phyloP scores from a whole-genome alignment of 2,888 invertebrate species.

The Euproctis similis region DNA sequence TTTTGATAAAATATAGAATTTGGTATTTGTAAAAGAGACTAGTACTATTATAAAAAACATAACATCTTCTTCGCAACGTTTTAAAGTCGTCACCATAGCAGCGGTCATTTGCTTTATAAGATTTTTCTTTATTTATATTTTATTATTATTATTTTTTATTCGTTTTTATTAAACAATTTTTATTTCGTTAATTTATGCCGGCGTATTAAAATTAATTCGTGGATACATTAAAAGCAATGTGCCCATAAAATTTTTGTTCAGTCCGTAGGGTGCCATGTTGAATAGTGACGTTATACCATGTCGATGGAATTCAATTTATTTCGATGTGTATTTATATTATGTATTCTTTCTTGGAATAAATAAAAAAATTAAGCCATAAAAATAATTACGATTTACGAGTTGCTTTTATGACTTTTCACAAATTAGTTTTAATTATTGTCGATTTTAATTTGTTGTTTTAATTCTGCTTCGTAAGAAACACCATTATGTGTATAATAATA shows the following conservation, averaged over 20 bases:
- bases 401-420: constrained; percentile 1
- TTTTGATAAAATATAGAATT: no score
- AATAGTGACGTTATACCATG: constrained; percentile 33
- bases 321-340: constrained; percentile 10
- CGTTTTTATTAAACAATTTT: constrained; percentile 22
- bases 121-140: constrained; percentile 12
- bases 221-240: constrained; percentile 35
- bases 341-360: constrained; percentile 9
- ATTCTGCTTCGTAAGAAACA: no score
- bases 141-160: constrained; percentile 21
- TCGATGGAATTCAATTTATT: constrained; percentile 21
- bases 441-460: constrained; percentile 1
- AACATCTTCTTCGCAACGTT: constrained; percentile 7
- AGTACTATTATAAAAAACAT: no score
- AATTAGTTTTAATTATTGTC: constrained; percentile 2
- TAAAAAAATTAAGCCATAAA: constrained; percentile 14
- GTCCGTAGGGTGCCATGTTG: constrained; percentile 33
- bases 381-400: constrained; percentile 6
- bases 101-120: constrained; percentile 17
- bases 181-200: constrained; percentile 27
- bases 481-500: no score
- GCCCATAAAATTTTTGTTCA: constrained; percentile 45
- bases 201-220: constrained; percentile 24
- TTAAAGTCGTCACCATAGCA: constrained; percentile 1
- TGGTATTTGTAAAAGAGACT: no score